Evolutionary conservation across 2,888 invertebrate species (phyloP), one percentile per base, ranked within the genome.

Genomic region (Dorcus parallelipipedus): DNA sequence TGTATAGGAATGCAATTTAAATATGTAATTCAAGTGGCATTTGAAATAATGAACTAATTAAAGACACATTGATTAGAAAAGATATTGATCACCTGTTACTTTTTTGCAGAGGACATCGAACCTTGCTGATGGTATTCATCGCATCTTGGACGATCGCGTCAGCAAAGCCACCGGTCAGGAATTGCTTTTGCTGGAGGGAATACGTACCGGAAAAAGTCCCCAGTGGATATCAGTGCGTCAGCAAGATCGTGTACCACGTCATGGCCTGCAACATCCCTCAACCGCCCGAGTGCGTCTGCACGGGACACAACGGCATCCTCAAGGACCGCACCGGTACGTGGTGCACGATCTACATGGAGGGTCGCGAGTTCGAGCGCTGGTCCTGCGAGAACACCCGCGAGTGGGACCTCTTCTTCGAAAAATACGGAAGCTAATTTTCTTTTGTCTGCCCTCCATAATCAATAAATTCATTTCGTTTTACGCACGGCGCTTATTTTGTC

Each of bases 241-340:
- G 63, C 17, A 56, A 59, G 41, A 48, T 55, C 38, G 52, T 64
- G 43, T 56, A 61, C 9, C 64, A 59, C 48, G 39, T 58, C 26
- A 62, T 65, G 63, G 56, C 63, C 7, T 65, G 65, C 52, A 64
- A 65, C 54, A 54, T 60, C 38, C 64, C 62, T 1, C 59, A 62
- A 54, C 64, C 62, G 8, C 65, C 65, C 7, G 56, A 60, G 49
- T 65, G 65, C 38, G 52, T 56, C 50, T 65, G 65, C 48, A 61
- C 62, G 5, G 61, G 61, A 42, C 56, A 61, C 52, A 56, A 60
- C 39, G 55, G 59, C 47, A 73, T 75, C 48, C 65, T 75, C 49
- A 74, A 73, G 57, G 75, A 75, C 56, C 59, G 68, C 54, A 73
- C 72, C 51, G 75, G 75, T 48, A 74, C 74, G 48, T 75, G 74